A percentile compares a stretch with the other conserved stretches of the same genome.
Conservation (phyloP, 2,888 invertebrate genomes). For the Nemotelus nigrinus region DNA sequence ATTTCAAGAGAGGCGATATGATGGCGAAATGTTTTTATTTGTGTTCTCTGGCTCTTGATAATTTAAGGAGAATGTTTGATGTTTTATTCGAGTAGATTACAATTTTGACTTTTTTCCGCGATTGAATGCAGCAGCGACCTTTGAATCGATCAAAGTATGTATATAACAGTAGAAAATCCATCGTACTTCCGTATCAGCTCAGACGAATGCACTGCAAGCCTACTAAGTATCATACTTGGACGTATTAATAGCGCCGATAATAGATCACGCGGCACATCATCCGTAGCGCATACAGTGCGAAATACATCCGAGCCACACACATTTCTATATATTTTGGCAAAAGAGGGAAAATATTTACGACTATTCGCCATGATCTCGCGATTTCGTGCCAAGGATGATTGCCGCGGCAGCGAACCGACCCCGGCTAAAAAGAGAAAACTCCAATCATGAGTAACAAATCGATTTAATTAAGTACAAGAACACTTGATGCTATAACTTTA, state of each 20-base stretch:
- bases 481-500: constrained; percentile 43
- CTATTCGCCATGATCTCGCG: constrained; percentile 54
- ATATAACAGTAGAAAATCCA: no score
- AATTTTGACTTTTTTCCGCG: no score
- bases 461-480: constrained; percentile 42
- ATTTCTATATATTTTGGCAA: constrained; percentile 2
- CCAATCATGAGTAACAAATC: constrained; percentile 41
- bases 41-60: neutral
- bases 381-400: constrained; percentile 55
- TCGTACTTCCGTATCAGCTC: neutral
- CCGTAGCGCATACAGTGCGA: neutral
- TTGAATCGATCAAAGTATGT: no score
- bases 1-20: neutral
- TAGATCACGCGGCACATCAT: neutral
- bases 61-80: neutral
- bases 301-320: neutral
- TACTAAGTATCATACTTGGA: neutral
- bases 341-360: constrained; percentile 48
- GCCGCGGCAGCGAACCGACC: constrained; percentile 26
- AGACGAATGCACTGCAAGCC: neutral
- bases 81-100: no score
- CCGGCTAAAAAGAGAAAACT: constrained; percentile 6
- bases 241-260: constrained; percentile 1
- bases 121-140: no score
- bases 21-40: neutral